Evolutionary conservation across 1,140 invertebrate species (phyloP).

Genomic region (Eriocheir sinensis): DNA sequence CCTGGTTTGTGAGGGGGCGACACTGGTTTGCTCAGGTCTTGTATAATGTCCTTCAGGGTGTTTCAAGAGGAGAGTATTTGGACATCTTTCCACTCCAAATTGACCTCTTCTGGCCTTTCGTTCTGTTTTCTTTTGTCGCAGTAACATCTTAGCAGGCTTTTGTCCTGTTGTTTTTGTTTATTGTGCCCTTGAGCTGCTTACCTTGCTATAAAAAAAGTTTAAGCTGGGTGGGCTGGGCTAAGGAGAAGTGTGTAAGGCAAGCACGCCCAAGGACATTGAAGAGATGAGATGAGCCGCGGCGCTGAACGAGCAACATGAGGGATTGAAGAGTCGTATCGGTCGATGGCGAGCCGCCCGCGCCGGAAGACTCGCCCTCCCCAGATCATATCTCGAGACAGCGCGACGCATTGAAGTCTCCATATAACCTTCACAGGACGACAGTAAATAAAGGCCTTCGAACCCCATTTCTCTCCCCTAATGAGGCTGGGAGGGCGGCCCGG

Average conservation of each 20-base stretch:
- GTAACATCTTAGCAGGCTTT: no score
- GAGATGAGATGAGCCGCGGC: not conserved
- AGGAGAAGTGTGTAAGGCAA: no score
- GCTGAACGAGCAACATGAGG: not conserved
- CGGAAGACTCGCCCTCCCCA: not conserved
- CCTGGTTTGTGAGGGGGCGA: not conserved
- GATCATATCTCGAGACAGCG: conserved; percentile 35
- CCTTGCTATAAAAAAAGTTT: no score
- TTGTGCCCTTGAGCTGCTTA: no score
- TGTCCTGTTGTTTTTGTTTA: no score
- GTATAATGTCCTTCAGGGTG: not conserved
- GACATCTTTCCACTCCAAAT: not conserved
- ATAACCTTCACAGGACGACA: conserved; percentile 30
- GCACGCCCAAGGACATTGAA: not conserved
- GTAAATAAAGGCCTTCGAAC: conserved; percentile 26
- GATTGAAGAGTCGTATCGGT: not conserved
- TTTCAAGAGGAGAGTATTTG: not conserved
- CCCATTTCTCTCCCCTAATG: conserved; percentile 36
- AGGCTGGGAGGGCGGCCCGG: conserved; percentile 14
- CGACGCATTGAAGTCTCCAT: conserved; percentile 46
- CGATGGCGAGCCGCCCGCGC: not conserved
- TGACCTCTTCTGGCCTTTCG: no score
- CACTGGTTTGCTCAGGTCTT: not conserved
- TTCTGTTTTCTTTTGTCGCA: no score
- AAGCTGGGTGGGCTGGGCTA: no score